Base-by-base conservation (phyloP, 2,113 vertebrate genomes). In the Theristicus caerulescens region DNA sequence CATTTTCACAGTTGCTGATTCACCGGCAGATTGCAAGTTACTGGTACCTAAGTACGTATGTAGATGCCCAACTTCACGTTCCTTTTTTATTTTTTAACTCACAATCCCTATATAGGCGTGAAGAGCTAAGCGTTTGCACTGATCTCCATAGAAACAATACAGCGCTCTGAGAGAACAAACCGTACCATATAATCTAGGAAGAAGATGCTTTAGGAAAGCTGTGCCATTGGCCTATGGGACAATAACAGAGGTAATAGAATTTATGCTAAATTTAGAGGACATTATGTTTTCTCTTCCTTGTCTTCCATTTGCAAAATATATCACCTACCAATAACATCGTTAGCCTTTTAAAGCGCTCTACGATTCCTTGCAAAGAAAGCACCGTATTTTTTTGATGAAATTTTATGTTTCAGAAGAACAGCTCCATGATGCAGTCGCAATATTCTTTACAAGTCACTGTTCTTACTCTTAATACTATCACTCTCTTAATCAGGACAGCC, bases 61-160 rank as follows among this genome's bases (percentile, higher is more conserved):
- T 24, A 46, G 51, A 70, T 59, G 32, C 29, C 47, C 38, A 88
- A 32, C 47, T 65, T 88, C n/a, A 40, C 13, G 15, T 47, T 59
- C 55, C 14, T 61, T 49, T 82, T 77, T 51, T 38, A 15, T 49
- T 91, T 85, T 69, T 91, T 55, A 86, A 74, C 32, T 84, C 61
- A 31, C 9, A 44, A 64, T 46, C 65, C 65, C 57, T 72, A 22
- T 8, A 36, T 3, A 87, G 44, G 24, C 13, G 2, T 3, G 27
- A 91, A 71, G 86, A 91, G 34, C 47, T 58, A 25, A 74, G 42
- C 3, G 2, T 81, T 88, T 94, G 65, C 25, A 8, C 61, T 57
- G 34, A 96, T 96, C 88, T 94, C 91, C 83, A 91, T 49, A 97
- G 93, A 93, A 95, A 97, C 86, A 91, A 95, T 57, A 46, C 34